Percentiles rank a stretch among this genome's conserved stretches.
Conservation (phyloP, 2,797 vertebrate species). For the Coregonus ussuriensis region DNA sequence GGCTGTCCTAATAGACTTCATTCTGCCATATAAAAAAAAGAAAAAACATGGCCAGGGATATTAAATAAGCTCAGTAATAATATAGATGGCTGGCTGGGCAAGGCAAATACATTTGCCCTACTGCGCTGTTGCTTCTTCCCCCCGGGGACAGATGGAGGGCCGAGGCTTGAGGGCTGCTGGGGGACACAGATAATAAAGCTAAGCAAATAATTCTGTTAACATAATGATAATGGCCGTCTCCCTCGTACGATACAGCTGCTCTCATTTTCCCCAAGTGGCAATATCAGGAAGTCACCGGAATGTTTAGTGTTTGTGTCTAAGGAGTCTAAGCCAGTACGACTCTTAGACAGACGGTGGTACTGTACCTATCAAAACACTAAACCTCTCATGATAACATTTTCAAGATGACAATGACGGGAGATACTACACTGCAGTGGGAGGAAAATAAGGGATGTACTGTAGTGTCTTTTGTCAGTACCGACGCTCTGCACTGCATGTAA, state of each 20-base stretch:
- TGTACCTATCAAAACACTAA: constrained; percentile 62
- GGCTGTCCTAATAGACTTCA: constrained; percentile 53
- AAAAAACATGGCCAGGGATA: constrained; percentile 56
- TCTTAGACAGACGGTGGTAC: constrained; percentile 1
- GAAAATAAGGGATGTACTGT: constrained; percentile 34
- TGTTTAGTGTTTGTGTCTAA: constrained; percentile 35
- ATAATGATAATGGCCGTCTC: constrained; percentile 66
- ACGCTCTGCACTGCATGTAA: neutral
- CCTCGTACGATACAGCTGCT: constrained; percentile 39
- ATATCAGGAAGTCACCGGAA: constrained; percentile 23
- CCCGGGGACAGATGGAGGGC: constrained; percentile 57
- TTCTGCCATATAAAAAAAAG: constrained; percentile 50
- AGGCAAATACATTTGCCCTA: constrained; percentile 56
- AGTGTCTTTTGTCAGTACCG: neutral
- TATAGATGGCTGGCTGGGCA: constrained; percentile 58
- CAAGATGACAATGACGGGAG: constrained; percentile 62
- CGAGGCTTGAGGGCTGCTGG: constrained; percentile 56
- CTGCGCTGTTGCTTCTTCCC: constrained; percentile 35
- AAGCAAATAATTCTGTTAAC: constrained; percentile 75
- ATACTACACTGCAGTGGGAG: constrained; percentile 31
- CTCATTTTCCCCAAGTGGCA: constrained; percentile 54
- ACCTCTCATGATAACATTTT: constrained; percentile 63
- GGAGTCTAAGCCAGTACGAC: constrained; percentile 28
- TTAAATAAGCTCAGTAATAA: constrained; percentile 64
- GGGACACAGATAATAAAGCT: constrained; percentile 60